Evolutionary conservation across 2,797 vertebrate species (phyloP), one percentile per base, ranked within the genome.

Genomic region (Acanthurus lineatus): DNA sequence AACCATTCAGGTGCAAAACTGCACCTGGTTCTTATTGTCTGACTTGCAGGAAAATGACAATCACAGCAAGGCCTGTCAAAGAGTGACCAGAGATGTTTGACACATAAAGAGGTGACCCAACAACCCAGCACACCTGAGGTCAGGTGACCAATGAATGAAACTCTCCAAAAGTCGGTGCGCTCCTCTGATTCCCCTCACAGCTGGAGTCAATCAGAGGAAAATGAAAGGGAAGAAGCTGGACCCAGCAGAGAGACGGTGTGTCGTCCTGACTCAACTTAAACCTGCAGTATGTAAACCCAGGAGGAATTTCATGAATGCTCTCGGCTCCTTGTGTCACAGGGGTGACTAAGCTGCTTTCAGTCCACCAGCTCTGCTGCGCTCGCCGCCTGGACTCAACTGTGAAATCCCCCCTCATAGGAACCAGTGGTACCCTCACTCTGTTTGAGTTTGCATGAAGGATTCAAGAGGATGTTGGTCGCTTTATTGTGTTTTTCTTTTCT

Each of bases 341-440:
- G 81, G 79, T 56, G 84, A 88, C 82, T 83, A 72, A 87, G 76
- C 83, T 82, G 69, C 85, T 85, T 69, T 79, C 76, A 67, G 76
- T 79, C 69, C 66, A 61, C 64, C 70, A 22, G 78, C 77, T 83
- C 54, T 48, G 66, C 81, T 77, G 58, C 53, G 60, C 28, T 66
- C 65, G 58, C 69, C 53, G n/a, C 70, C 81, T 66, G 81, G 85
- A 74, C 78, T 81, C 70, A 25, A 52, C 78, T 78, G 77, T 86
- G 76, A 84, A 84, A 84, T 79, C 25, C 25, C 25, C 25, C 58
- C 79, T 81, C 74, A 56, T 0, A 73, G 79, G 56, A 74, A 63
- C 77, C 65, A 40, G 3, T 17, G 38, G 19, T 10, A 5, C 60
- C 28, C 69, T 61, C 58, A 12, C 59, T 60, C 76, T 57, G 54